Evolutionary conservation across 1,140 invertebrate genomes (phyloP).

Genomic region (Uloborus diversus): DNA sequence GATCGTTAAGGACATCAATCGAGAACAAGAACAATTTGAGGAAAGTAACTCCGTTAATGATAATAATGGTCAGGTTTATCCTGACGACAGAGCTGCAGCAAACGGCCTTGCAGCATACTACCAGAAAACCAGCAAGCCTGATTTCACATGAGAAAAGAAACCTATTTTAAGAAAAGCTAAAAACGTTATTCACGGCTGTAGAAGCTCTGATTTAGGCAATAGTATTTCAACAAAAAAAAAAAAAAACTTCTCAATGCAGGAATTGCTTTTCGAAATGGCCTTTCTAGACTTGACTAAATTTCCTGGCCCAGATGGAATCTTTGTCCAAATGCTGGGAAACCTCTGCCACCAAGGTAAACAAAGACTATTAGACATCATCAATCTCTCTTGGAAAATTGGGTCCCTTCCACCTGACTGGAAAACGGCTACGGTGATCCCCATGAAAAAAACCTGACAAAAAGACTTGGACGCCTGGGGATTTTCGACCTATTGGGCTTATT

Average conservation of each 20-base stretch:
- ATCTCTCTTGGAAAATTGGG: too few species aligned
- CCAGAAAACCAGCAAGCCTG: background rate
- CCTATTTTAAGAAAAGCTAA: background rate
- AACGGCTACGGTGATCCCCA: too few species aligned
- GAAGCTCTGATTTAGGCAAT: background rate
- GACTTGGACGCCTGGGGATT: too few species aligned
- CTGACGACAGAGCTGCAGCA: background rate
- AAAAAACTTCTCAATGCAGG: background rate
- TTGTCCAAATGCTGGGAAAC: background rate
- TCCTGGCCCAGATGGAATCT: slow-evolving; percentile 5
- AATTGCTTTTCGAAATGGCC: slow-evolving; percentile 3
- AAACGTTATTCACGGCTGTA: background rate
- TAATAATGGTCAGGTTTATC: background rate
- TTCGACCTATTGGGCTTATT: too few species aligned
- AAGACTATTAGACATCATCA: background rate
- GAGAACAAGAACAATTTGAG: background rate
- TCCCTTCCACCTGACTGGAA: too few species aligned
- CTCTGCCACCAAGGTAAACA: background rate
- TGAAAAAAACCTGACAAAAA: too few species aligned
- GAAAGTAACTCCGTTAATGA: slow-evolving; percentile 1
- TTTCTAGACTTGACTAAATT: background rate
- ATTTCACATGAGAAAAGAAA: background rate
- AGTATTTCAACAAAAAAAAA: too few species aligned
- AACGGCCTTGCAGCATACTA: background rate
- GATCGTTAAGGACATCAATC: background rate